Percentiles rank a stretch among this genome's conserved stretches.
These are phyloP conservation scores for Opisthograptis luteolata DNA, from an alignment of 2,888 invertebrate genomes.

Conservation along the genomic window DNA sequence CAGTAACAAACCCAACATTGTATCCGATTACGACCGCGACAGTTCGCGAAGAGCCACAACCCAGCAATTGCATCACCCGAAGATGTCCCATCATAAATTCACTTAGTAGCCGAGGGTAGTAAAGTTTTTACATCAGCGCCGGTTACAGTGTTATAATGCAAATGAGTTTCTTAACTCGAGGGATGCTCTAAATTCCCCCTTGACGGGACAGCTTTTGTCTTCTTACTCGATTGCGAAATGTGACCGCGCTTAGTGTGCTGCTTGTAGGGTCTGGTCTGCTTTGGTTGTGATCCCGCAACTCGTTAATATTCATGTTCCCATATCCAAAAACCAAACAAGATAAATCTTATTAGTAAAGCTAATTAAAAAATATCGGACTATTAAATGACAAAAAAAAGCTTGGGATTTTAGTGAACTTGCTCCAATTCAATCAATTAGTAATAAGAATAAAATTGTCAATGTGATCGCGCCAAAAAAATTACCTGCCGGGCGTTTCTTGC, in stretches of 20 bases:
- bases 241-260: slow-evolving; percentile 1
- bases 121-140: slow-evolving; percentile 62
- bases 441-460: too few species aligned
- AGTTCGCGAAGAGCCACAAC: not conserved
- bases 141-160: slow-evolving; percentile 68
- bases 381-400: too few species aligned
- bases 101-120: slow-evolving; percentile 56
- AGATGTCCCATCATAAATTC: slow-evolving; percentile 55
- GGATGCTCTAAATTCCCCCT: slow-evolving; percentile 50
- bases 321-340: too few species aligned
- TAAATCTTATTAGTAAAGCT: too few species aligned
- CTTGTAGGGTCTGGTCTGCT: too few species aligned
- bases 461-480: too few species aligned
- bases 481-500: too few species aligned
- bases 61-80: slow-evolving; percentile 11
- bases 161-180: slow-evolving; percentile 63
- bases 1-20: slow-evolving; percentile 6
- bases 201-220: slow-evolving; percentile 49
- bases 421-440: too few species aligned
- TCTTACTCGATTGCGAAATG: slow-evolving; percentile 33
- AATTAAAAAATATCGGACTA: too few species aligned
- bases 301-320: too few species aligned
- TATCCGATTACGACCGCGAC: not conserved
- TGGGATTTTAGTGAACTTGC: too few species aligned
- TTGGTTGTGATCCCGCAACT: too few species aligned